Conservation (phyloP, 1,140 invertebrate species). For the Lutraria rhynchaena region DNA sequence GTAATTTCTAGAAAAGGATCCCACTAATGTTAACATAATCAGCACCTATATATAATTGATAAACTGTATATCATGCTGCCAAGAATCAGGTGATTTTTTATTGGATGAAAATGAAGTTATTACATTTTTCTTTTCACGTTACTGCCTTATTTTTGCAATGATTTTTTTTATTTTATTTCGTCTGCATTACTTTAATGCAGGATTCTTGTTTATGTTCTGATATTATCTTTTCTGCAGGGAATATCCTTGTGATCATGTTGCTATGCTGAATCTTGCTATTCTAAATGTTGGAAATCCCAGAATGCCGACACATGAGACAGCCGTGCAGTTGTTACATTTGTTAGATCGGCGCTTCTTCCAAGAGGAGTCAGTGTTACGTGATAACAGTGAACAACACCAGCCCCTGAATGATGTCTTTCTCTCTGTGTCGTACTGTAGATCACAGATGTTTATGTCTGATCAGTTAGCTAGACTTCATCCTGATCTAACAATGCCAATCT, state of each 20-base stretch:
- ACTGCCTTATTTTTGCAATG: too few species aligned
- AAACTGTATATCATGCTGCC: too few species aligned
- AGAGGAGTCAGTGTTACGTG: slow-evolving; percentile 69
- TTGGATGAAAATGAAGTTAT: too few species aligned
- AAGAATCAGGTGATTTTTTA: too few species aligned
- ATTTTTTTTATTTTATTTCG: too few species aligned
- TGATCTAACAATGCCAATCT: slow-evolving; percentile 99
- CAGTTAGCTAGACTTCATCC: slow-evolving; percentile 96
- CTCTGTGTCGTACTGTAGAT: slow-evolving; percentile 93
- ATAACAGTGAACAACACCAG: slow-evolving; percentile 72
- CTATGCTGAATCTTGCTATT: slow-evolving; percentile 98
- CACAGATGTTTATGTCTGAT: slow-evolving; percentile 94
- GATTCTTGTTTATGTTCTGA: too few species aligned
- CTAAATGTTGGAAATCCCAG: slow-evolving; percentile 97
- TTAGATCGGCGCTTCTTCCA: slow-evolving; percentile 96
- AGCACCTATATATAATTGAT: too few species aligned
- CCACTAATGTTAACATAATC: too few species aligned
- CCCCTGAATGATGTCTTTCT: slow-evolving; percentile 89
- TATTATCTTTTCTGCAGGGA: slow-evolving; percentile 86
- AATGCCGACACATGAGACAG: slow-evolving; percentile 94
- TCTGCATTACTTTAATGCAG: too few species aligned
- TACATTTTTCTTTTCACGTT: too few species aligned
- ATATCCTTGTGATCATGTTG: slow-evolving; percentile 99
- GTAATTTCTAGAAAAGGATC: too few species aligned
- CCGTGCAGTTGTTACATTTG: slow-evolving; percentile 95